Evolutionary conservation across 1,140 invertebrate species (phyloP).

Genomic region (Drosophila insularis): DNA sequence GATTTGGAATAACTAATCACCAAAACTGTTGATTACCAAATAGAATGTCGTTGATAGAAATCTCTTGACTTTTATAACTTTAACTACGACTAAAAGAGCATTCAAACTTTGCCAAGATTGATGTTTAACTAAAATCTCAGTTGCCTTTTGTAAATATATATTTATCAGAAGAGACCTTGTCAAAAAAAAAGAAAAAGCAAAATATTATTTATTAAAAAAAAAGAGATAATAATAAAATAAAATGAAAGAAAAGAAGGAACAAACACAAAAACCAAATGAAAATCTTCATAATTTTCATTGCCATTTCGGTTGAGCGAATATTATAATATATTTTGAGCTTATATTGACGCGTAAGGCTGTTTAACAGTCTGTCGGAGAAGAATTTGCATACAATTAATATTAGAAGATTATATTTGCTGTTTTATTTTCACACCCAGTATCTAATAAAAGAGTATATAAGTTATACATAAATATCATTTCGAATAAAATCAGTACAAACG

Average conservation of each 20-base stretch:
- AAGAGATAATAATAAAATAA: conserved; percentile 16
- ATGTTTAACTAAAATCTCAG: background rate
- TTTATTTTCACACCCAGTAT: too few relatives aligned
- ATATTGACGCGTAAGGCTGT: conserved; percentile 69
- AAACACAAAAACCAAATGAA: conserved; percentile 53
- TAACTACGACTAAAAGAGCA: background rate
- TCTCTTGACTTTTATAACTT: too few relatives aligned
- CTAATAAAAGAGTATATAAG: too few relatives aligned
- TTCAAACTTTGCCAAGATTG: background rate
- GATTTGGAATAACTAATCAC: too few relatives aligned
- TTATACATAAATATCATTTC: too few relatives aligned
- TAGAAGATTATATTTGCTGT: conserved; percentile 26
- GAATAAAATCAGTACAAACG: too few relatives aligned
- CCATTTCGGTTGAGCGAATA: conserved; percentile 43
- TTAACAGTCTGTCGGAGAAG: conserved; percentile 67
- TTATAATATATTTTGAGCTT: conserved; percentile 4
- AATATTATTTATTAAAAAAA: too few relatives aligned
- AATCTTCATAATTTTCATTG: conserved; percentile 61
- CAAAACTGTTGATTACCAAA: too few relatives aligned
- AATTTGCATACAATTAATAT: conserved; percentile 59
- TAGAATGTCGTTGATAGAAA: too few relatives aligned
- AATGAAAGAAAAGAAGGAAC: conserved; percentile 4
- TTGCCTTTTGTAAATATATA: too few relatives aligned
- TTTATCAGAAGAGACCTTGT: too few relatives aligned
- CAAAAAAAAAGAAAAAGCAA: too few relatives aligned